A percentile compares a stretch with the other conserved stretches of the same genome.
These are phyloP conservation scores for Heliconius congener DNA, from an alignment of 1,140 invertebrate species.

Conservation along the genomic window DNA sequence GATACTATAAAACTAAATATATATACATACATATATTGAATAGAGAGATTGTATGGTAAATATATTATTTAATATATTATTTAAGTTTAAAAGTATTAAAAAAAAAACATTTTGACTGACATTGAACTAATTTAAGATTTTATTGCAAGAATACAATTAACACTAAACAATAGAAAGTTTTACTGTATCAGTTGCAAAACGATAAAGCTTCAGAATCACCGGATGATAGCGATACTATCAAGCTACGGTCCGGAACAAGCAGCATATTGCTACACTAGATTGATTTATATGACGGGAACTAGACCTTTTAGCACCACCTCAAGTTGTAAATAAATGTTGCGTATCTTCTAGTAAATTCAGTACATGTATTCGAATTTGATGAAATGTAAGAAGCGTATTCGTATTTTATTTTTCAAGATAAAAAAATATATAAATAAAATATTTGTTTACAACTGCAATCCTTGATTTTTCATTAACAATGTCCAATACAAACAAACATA, in stretches of 20 bases:
- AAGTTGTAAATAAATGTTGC: neutral
- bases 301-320: neutral
- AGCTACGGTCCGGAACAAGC: constrained; percentile 51
- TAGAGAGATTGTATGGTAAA: too few species aligned
- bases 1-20: neutral
- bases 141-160: constrained; percentile 54
- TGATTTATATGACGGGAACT: constrained; percentile 45
- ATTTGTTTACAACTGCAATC: too few species aligned
- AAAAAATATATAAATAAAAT: too few species aligned
- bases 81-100: neutral
- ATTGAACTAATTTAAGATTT: constrained; percentile 52
- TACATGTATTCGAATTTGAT: too few species aligned
- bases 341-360: too few species aligned
- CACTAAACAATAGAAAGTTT: constrained; percentile 75
- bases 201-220: constrained; percentile 65
- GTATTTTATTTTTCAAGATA: too few species aligned
- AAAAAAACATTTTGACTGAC: constrained; percentile 31
- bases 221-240: constrained; percentile 66
- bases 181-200: constrained; percentile 57
- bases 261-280: constrained; percentile 57
- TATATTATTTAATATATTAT: too few species aligned
- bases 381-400: too few species aligned
- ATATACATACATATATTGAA: too few species aligned
- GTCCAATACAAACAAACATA: too few species aligned
- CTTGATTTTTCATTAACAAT: too few species aligned